A percentile compares a stretch with the other conserved stretches of the same genome.
These are phyloP conservation scores for Sorex araneus DNA, from an alignment of 2,113 vertebrate genomes.

Conservation along the genomic window DNA sequence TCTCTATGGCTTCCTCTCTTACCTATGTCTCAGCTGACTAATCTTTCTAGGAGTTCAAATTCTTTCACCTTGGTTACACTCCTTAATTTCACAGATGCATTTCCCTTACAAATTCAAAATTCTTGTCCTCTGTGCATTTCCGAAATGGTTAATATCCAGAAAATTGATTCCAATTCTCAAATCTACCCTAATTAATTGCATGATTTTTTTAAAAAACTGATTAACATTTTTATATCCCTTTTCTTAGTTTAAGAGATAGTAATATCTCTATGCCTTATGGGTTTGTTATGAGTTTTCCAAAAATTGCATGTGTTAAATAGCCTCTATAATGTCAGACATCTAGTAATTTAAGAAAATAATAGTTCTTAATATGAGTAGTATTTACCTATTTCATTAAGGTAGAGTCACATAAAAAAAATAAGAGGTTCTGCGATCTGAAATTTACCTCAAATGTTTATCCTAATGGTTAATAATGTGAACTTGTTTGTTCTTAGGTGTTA, in stretches of 20 bases:
- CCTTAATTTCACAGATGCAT: neutral
- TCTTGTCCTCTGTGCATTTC: neutral
- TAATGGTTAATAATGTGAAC: neutral
- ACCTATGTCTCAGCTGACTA: neutral
- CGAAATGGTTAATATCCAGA: neutral
- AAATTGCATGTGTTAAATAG: conserved; percentile 38
- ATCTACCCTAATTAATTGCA: neutral
- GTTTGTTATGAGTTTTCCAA: conserved; percentile 25
- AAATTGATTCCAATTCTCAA: neutral
- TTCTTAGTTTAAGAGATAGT: conserved; percentile 33
- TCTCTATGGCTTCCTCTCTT: neutral
- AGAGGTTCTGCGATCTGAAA: neutral
- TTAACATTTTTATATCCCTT: conserved; percentile 25
- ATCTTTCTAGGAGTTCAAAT: neutral
- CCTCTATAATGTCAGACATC: neutral
- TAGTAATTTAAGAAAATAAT: conserved; percentile 48
- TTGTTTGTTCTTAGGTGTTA: neutral
- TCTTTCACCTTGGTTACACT: neutral
- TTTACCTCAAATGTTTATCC: neutral
- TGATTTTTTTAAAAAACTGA: neutral
- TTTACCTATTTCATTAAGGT: neutral
- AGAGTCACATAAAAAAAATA: neutral
- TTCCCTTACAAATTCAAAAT: neutral
- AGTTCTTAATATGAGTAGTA: neutral
- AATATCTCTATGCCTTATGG: neutral